These are phyloP conservation scores for Oryzias melastigma DNA, from an alignment of 2,113 vertebrate genomes.

Conservation along the genomic window DNA sequence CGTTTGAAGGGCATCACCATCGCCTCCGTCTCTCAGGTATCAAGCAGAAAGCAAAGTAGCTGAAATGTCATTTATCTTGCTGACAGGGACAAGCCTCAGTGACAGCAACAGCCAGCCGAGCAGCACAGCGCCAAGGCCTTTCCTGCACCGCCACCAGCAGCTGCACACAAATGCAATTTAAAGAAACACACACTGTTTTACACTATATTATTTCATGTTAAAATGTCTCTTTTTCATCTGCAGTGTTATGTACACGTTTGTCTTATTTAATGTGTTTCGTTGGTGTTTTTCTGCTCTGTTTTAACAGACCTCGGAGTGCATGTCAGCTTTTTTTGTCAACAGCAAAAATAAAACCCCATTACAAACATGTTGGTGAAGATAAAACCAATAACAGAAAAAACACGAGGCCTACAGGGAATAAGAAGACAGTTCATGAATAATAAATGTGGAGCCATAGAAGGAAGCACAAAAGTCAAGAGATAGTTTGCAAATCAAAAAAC, in stretches of 20 bases:
- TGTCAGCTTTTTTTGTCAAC: no score
- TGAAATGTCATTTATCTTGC: slow-evolving; percentile 62
- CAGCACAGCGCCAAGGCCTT: slow-evolving; percentile 22
- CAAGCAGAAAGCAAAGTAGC: slow-evolving; percentile 55
- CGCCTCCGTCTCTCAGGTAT: slow-evolving; percentile 61
- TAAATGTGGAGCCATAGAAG: no score
- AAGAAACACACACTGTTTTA: slow-evolving; percentile 17
- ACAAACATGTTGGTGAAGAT: no score
- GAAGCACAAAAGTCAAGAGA: no score
- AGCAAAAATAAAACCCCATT: no score
- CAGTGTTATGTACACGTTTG: not conserved
- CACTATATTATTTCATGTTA: not conserved
- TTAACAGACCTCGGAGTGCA: no score
- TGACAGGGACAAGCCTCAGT: slow-evolving; percentile 68
- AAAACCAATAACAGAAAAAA: no score
- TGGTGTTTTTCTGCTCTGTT: not conserved
- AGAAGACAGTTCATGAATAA: no score
- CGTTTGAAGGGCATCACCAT: slow-evolving; percentile 67
- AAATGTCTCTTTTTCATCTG: not conserved
- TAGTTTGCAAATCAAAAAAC: no score
- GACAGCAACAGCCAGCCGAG: slow-evolving; percentile 61
- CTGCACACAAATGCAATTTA: slow-evolving; percentile 29
- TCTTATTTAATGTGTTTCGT: not conserved
- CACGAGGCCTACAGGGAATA: no score
- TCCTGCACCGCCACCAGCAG: slow-evolving; percentile 10